phyloP scores from a whole-genome alignment of 2,113 vertebrate genomes.

The Fregetta grallaria region DNA sequence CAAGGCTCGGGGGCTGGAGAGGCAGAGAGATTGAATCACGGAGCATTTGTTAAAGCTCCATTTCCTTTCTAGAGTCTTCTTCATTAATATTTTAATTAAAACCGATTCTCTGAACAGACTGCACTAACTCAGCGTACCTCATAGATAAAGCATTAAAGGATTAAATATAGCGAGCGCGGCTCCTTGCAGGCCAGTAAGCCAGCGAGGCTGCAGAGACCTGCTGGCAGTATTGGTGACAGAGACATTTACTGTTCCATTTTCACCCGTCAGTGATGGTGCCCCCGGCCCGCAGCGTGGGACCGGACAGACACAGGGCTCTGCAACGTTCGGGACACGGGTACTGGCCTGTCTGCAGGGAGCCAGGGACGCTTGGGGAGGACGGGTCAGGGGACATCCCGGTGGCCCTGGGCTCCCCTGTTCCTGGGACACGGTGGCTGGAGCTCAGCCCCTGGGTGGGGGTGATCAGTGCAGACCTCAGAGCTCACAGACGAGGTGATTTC shows the following conservation, averaged over 20 bases:
- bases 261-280: accelerated
- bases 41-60: background rate
- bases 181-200: background rate
- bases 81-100: constrained; percentile 29
- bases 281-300: accelerated
- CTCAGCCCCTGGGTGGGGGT: background rate
- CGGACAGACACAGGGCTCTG: accelerated
- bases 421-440: background rate
- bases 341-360: background rate
- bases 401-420: background rate
- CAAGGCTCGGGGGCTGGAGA: background rate
- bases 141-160: background rate
- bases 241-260: background rate
- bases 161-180: background rate
- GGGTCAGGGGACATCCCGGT: background rate
- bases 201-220: background rate
- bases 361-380: accelerated
- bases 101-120: background rate
- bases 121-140: background rate
- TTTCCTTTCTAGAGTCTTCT: background rate
- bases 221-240: no score
- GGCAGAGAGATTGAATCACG: background rate
- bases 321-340: no score
- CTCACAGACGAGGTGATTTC: background rate
- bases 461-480: background rate